Conservation (phyloP, 2,888 invertebrate species). For the Beris chalybata region DNA sequence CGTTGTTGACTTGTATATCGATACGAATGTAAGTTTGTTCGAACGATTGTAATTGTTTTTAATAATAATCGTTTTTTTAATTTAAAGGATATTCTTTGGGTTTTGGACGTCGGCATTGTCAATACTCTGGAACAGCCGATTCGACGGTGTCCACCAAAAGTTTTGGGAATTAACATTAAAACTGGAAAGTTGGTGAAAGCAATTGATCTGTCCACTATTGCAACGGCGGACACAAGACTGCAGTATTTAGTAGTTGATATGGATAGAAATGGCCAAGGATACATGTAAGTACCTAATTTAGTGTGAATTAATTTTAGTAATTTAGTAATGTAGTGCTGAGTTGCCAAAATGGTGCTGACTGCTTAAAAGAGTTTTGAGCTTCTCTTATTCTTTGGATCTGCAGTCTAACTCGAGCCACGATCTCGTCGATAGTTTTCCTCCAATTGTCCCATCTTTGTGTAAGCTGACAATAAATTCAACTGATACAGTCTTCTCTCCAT, state of each 20-base stretch:
- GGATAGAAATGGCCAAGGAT: constrained; percentile 57
- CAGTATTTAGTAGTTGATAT: constrained; percentile 65
- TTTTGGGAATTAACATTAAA: constrained; percentile 62
- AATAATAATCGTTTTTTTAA: not conserved
- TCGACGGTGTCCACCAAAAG: constrained; percentile 63
- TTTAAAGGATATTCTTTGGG: constrained; percentile 61
- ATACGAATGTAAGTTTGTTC: constrained; percentile 58
- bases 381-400: too few relatives aligned
- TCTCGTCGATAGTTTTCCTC: too few relatives aligned
- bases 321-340: too few relatives aligned
- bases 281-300: constrained; percentile 51
- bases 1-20: constrained; percentile 66
- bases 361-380: too few relatives aligned
- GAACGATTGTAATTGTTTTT: not conserved
- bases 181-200: constrained; percentile 63
- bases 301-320: too few relatives aligned
- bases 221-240: constrained; percentile 59
- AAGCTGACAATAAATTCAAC: too few relatives aligned
- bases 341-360: too few relatives aligned
- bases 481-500: too few relatives aligned
- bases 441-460: too few relatives aligned
- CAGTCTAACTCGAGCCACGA: too few relatives aligned
- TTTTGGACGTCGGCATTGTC: constrained; percentile 63
- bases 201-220: constrained; percentile 60
- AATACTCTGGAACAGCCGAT: constrained; percentile 63